Evolutionary conservation across 2,888 invertebrate species (phyloP).

Genomic region (Seira sanloemensis): DNA sequence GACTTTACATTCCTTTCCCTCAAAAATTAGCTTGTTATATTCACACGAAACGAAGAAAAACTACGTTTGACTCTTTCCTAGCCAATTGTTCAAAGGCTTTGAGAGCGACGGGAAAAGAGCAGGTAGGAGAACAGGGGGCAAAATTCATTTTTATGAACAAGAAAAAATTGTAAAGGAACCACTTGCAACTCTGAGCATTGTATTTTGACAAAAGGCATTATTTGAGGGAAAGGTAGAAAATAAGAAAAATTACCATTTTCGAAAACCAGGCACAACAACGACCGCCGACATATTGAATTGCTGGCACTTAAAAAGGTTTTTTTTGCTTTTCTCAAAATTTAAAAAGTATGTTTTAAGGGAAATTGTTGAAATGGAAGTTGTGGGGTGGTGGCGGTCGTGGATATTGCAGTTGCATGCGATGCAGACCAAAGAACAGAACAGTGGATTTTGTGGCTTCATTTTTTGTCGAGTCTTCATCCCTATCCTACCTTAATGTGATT

Average conservation of each 20-base stretch:
- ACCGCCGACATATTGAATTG: not conserved
- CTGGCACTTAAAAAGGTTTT: not conserved
- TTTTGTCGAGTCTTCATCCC: constrained; percentile 16
- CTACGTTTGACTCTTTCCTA: not conserved
- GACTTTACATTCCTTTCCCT: too few relatives aligned
- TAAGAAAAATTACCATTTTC: not conserved
- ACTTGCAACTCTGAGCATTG: not conserved
- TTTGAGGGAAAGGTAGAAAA: not conserved
- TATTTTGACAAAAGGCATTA: not conserved
- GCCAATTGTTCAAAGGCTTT: not conserved
- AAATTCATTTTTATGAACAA: not conserved
- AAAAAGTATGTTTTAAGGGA: not conserved
- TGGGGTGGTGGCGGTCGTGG: not conserved
- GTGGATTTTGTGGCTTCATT: not conserved
- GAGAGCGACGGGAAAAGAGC: not conserved
- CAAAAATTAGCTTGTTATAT: not conserved
- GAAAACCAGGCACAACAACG: too few relatives aligned
- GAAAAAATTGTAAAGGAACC: not conserved
- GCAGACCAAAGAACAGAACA: not conserved
- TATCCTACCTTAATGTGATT: constrained; percentile 61
- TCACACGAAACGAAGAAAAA: not conserved
- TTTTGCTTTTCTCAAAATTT: not conserved
- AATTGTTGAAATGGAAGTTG: not conserved
- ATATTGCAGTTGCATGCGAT: not conserved
- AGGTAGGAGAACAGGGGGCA: not conserved